These are phyloP conservation scores for Coptotermes formosanus DNA, from an alignment of 1,140 invertebrate genomes.

Conservation along the genomic window DNA sequence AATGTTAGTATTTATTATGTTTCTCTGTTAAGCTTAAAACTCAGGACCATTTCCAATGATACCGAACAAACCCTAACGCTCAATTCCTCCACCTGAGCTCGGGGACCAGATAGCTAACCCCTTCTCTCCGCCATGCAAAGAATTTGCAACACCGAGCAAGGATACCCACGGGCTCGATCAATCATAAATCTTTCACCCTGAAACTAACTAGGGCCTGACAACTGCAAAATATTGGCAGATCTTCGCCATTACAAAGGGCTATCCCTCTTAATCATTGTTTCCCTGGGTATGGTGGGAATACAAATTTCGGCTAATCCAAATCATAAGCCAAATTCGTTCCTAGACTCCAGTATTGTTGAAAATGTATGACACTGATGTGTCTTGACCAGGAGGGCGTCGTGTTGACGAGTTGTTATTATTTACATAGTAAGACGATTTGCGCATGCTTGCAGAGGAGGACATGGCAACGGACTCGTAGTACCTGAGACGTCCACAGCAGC, in stretches of 20 bases:
- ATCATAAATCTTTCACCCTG: background rate
- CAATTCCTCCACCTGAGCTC: too few species aligned
- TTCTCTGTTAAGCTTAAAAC: too few species aligned
- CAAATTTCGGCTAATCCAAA: constrained; percentile 28
- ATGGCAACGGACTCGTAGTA: constrained; percentile 78
- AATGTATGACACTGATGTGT: constrained; percentile 45
- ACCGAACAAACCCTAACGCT: background rate
- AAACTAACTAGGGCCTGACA: background rate
- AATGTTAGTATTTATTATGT: background rate
- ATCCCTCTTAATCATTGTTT: background rate
- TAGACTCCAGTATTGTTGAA: constrained; percentile 44
- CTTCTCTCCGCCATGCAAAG: background rate
- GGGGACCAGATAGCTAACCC: too few species aligned
- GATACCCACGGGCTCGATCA: background rate
- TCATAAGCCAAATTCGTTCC: background rate
- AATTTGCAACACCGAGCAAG: background rate
- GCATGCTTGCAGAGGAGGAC: constrained; percentile 75
- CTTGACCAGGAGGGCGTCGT: constrained; percentile 39
- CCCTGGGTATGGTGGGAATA: background rate
- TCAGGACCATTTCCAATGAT: too few species aligned
- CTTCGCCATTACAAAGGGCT: background rate
- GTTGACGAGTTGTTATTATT: constrained; percentile 53
- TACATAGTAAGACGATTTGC: constrained; percentile 79
- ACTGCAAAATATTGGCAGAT: background rate
- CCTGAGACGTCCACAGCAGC: constrained; percentile 77